Evolutionary conservation across 2,113 vertebrate genomes (phyloP).

Genomic region (Illadopsis cleaveri): DNA sequence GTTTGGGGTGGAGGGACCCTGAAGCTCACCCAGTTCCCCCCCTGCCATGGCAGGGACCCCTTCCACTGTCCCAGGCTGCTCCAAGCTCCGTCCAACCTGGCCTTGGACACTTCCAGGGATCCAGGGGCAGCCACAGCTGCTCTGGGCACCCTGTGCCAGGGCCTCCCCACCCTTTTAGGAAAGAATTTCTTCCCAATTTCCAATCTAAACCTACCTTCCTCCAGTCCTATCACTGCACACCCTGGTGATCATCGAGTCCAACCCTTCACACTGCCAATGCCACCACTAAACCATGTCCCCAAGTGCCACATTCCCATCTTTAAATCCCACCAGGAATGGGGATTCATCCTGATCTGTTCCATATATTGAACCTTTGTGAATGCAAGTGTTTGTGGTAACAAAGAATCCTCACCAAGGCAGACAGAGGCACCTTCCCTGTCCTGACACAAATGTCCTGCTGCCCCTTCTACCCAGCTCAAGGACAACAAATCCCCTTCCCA

Average conservation of each 20-base stretch:
- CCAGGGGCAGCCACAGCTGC: background rate
- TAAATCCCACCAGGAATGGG: background rate
- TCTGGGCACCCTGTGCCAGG: background rate
- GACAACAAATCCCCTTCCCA: background rate
- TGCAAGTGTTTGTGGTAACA: fast-evolving
- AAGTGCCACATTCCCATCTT: fast-evolving
- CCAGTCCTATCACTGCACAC: background rate
- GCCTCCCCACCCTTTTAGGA: fast-evolving
- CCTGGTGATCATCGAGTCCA: background rate
- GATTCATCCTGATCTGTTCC: background rate
- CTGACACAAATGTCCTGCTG: background rate
- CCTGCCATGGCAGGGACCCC: background rate
- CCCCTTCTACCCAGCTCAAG: background rate
- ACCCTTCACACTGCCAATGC: background rate
- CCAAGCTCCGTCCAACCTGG: background rate
- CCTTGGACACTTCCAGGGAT: background rate
- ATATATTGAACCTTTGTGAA: too few relatives aligned
- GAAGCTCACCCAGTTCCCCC: background rate
- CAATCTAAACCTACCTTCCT: too few relatives aligned
- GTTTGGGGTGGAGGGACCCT: background rate
- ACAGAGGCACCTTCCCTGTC: background rate
- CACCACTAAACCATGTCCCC: background rate
- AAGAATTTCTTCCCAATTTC: background rate
- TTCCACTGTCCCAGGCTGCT: background rate
- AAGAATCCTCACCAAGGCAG: background rate